Base-by-base conservation (phyloP, 2,113 vertebrate genomes). In the Scalopus aquaticus region DNA sequence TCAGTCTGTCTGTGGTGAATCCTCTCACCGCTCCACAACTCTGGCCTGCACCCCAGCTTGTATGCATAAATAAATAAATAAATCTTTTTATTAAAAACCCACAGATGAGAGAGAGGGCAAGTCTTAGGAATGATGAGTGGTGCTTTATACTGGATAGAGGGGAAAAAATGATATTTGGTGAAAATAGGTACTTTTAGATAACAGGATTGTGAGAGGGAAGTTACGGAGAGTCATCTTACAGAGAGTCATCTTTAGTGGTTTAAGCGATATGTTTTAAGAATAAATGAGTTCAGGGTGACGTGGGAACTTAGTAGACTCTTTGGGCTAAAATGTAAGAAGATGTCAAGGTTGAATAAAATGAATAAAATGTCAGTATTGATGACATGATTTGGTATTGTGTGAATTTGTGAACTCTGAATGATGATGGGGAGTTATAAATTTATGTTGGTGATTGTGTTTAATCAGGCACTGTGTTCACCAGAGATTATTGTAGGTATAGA, bases 321-420 rank as follows among this genome's bases (percentile, higher is more conserved):
- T 67, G 9, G 58, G 15, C 39, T 49, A 62, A 92, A 92, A 60
- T 73, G 10, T n/a, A 87, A 58, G 79, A 93, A 94, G 69, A 74
- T 1, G 46, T 79, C 37, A 87, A 74, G 13, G 74, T 39, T 84
- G 39, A 94, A 46, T 79, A 65, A 88, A 87, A 56, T 84, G 39
- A 94, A 46, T 79, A 65, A 88, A 87, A 56, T 42, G n/a, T 90
- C 42, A 84, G 9, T 54, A 73, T 81, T 91, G 80, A 91, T 64
- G 9, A 9, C 22, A 39, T 74, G 37, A 51, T 17, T 91, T 95
- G 35, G 46, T n/a, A 73, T 80, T 80, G 80, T 22, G 24, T 65
- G 37, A 86, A 78, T 11, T 72, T 90, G 15, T 39, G 44, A 91
- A 76, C 76, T 49, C 3, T 17, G 32, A 82, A 42, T 56, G 54